Evolutionary conservation across 1,140 invertebrate genomes (phyloP), one percentile per base, ranked within the genome.

Genomic region (Pygmarrhopalites habei): DNA sequence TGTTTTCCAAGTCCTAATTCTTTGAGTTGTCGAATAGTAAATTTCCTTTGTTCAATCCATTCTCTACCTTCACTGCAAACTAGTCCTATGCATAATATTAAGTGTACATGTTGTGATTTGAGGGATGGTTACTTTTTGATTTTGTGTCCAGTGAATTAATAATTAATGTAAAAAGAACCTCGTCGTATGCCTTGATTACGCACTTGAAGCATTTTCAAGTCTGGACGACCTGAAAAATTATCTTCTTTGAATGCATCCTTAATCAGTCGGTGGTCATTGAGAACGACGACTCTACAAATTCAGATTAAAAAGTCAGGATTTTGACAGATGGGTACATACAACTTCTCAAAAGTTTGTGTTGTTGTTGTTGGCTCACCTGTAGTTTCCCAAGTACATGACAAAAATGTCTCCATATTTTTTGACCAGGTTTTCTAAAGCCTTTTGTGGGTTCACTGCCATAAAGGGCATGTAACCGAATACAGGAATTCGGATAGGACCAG

Each of bases 171-270:
- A 35, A 35, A 35, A 35, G 10, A 29, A 25, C 69, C 69, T 60
- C 39, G 57, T 41, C 56, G 44, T 12, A 68, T 47, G n/a, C 69
- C 68, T 17, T 49, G 47, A 53, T 69, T 69, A 49, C 70, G n/a
- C 21, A 69, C 70, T 63, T 67, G 60, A 1, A 71, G 60, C 67
- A 71, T 69, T 60, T 69, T 69, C n/a, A 71, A 32, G 30, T 69
- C 35, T 0, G 70, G 70, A 39, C 70, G 29, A 47, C 70, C 70
- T 15, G 53, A 56, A 51, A 71, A 70, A 23, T 32, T 47, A 17
- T 71, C 67, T 35, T 71, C 70, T 32, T 67, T 71, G 46, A 67
- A 71, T 21, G 68, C 68, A 21, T 71, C 70, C 25, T 62, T 52
- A 5, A 71, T 71, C 12, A 58, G 23, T 26, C 60, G n/a, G 29